phyloP scores from a whole-genome alignment of 2,113 vertebrate genomes.

The Tenrec ecaudatus region DNA sequence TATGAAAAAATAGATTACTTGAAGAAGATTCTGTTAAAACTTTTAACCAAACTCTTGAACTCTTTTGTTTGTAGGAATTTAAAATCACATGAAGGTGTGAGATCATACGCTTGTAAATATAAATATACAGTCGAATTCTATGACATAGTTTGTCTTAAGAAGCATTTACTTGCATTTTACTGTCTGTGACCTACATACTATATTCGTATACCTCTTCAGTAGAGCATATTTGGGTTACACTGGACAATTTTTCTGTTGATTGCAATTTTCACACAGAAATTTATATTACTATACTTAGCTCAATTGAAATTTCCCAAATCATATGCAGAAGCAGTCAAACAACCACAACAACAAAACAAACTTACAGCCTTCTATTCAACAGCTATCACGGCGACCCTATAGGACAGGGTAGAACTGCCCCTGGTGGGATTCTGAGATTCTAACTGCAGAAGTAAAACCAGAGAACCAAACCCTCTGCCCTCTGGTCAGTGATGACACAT shows the following conservation, averaged over 20 bases:
- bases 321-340: not conserved
- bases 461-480: no score
- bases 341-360: no score
- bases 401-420: no score
- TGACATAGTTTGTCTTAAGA: not conserved
- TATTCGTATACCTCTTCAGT: no score
- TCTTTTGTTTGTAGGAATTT: not conserved
- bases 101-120: not conserved
- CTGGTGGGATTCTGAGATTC: no score
- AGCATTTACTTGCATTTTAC: not conserved
- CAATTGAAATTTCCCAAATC: slow-evolving; percentile 5
- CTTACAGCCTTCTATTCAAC: no score
- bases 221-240: not conserved
- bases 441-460: no score
- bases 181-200: no score
- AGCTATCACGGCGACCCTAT: no score
- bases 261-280: not conserved
- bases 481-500: no score
- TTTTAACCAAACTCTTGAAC: not conserved
- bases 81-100: slow-evolving; percentile 31
- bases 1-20: slow-evolving; percentile 8
- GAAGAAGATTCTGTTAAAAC: slow-evolving; percentile 17
- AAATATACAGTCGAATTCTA: not conserved
- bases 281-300: not conserved
- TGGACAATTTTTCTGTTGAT: not conserved